Evolutionary conservation across 1,140 invertebrate species (phyloP).

Genomic region (Harlomillsia oculata): DNA sequence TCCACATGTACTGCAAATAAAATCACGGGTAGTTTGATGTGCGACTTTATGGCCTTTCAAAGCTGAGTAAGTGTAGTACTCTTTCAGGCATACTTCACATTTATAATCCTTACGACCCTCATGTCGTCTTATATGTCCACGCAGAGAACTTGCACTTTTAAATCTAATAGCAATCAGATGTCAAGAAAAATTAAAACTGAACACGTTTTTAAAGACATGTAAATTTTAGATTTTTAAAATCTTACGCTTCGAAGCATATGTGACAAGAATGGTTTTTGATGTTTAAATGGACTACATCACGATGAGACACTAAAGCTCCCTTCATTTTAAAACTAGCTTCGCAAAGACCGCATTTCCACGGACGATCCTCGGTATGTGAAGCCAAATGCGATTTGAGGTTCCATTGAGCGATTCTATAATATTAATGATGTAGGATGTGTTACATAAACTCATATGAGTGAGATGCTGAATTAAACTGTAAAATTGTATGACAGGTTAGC

Average conservation of each 20-base stretch:
- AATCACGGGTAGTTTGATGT: constrained; percentile 27
- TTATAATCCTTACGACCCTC: constrained; percentile 30
- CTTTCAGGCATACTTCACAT: constrained; percentile 28
- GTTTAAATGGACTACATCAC: constrained; percentile 30
- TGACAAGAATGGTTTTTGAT: constrained; percentile 28
- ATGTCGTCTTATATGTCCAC: constrained; percentile 23
- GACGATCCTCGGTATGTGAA: constrained; percentile 25
- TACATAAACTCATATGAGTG: not conserved
- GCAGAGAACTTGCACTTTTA: constrained; percentile 27
- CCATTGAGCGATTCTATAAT: constrained; percentile 23
- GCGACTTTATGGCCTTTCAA: constrained; percentile 30
- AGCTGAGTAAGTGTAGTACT: constrained; percentile 26
- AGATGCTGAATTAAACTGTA: not conserved
- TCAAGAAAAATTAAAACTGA: not conserved
- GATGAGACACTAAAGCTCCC: constrained; percentile 27
- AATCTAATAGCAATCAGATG: constrained; percentile 10
- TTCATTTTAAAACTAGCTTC: constrained; percentile 31
- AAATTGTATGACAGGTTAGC: not conserved
- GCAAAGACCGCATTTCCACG: constrained; percentile 32
- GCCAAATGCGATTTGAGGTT: constrained; percentile 25
- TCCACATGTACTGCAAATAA: constrained; percentile 24
- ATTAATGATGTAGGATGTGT: not conserved
- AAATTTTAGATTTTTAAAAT: not conserved
- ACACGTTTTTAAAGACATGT: not conserved
- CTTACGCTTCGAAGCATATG: constrained; percentile 26